Evolutionary conservation across 2,113 vertebrate genomes (phyloP).

Genomic region (Cyprinodon tularosa): DNA sequence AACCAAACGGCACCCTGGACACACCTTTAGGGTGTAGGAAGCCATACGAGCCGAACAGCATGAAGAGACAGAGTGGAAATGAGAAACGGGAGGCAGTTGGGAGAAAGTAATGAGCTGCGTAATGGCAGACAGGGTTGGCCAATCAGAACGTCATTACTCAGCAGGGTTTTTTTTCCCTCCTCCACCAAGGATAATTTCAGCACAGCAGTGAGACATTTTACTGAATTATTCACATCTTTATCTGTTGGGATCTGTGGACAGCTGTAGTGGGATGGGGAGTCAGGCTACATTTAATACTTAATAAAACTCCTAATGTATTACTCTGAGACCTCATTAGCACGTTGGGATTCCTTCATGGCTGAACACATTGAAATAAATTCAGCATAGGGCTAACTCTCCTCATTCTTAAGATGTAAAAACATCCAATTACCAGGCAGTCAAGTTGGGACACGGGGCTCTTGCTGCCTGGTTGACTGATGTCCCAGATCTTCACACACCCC

Average conservation of each 20-base stretch:
- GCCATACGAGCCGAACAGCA: slow-evolving; percentile 47
- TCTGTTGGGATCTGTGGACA: slow-evolving; percentile 39
- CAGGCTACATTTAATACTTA: slow-evolving; percentile 45
- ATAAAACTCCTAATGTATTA: slow-evolving; percentile 38
- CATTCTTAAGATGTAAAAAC: slow-evolving; percentile 7
- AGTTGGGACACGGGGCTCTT: slow-evolving; percentile 97
- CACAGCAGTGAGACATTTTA: slow-evolving; percentile 51
- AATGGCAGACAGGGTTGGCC: slow-evolving; percentile 67
- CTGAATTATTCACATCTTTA: slow-evolving; percentile 62
- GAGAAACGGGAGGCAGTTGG: slow-evolving; percentile 63
- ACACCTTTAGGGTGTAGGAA: slow-evolving; percentile 55
- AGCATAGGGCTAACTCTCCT: background rate
- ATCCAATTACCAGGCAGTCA: slow-evolving; percentile 89
- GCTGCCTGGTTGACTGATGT: slow-evolving; percentile 96
- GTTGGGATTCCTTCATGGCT: slow-evolving; percentile 9
- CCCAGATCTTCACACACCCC: slow-evolving; percentile 98
- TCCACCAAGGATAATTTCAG: slow-evolving; percentile 57
- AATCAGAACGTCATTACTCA: slow-evolving; percentile 74
- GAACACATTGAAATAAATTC: slow-evolving; percentile 16
- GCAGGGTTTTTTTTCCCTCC: slow-evolving; percentile 34
- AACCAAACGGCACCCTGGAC: slow-evolving; percentile 65
- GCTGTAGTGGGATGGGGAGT: slow-evolving; percentile 20
- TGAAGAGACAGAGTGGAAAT: slow-evolving; percentile 57
- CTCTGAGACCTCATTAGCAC: slow-evolving; percentile 14
- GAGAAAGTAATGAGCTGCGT: slow-evolving; percentile 67